A percentile compares a stretch with the other conserved stretches of the same genome.
phyloP scores from a whole-genome alignment of 2,113 vertebrate species.

The Ursus arctos region DNA sequence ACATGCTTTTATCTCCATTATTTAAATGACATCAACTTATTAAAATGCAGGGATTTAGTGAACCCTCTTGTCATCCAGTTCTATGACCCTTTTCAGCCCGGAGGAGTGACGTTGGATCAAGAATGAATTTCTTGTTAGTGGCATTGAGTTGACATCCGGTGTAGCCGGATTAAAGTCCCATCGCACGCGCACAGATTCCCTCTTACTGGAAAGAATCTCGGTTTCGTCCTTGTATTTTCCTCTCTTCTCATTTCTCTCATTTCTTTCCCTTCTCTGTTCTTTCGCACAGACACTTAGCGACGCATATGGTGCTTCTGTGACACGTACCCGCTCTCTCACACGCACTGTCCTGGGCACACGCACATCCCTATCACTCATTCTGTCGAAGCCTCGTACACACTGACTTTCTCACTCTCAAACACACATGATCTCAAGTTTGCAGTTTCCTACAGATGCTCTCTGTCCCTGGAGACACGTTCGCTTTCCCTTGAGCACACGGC shows the following conservation, averaged over 20 bases:
- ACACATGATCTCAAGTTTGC: constrained; percentile 60
- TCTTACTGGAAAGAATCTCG: constrained; percentile 1
- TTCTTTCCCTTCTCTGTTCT: not conserved
- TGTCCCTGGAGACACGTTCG: constrained; percentile 25
- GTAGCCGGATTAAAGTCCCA: not conserved
- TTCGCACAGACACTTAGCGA: not conserved
- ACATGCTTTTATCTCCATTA: not conserved
- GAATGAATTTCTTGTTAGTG: not conserved
- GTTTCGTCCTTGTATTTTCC: not conserved
- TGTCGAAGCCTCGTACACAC: not conserved
- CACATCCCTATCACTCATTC: not conserved
- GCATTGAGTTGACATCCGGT: not conserved
- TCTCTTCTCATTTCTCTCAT: not conserved
- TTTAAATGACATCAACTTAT: not conserved
- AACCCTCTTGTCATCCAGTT: not conserved
- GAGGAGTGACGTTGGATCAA: not conserved
- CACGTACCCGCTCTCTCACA: not conserved
- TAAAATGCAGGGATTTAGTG: not conserved
- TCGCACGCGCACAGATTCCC: not conserved
- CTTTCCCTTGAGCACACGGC: not conserved
- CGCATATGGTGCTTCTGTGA: constrained; percentile 3
- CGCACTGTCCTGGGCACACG: not conserved
- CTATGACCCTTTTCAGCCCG: not conserved
- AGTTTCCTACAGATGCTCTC: constrained; percentile 74
- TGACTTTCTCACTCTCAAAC: constrained; percentile 47